Evolutionary conservation across 1,140 invertebrate species (phyloP).

Genomic region (Potamilus streckersoni): DNA sequence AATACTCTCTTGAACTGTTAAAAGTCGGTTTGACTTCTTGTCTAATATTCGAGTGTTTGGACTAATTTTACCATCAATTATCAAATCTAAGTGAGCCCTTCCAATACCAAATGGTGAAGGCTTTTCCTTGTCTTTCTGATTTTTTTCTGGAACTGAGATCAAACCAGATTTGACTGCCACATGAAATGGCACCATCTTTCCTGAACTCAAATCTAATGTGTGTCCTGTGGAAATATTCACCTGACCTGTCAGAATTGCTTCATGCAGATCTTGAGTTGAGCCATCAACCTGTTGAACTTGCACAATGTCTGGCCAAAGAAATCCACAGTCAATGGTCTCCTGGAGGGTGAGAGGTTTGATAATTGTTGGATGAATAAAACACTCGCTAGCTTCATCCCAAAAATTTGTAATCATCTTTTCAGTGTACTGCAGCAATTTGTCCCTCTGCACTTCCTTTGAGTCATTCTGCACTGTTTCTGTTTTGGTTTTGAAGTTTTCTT

Average conservation of each 20-base stretch:
- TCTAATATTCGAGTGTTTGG: constrained; percentile 36
- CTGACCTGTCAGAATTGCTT: constrained; percentile 53
- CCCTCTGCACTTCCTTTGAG: too few species aligned
- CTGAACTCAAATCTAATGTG: constrained; percentile 77
- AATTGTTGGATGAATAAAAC: constrained; percentile 78
- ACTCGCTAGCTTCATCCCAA: constrained; percentile 40
- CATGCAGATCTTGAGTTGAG: constrained; percentile 60
- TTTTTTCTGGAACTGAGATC: constrained; percentile 28
- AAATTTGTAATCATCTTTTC: constrained; percentile 56
- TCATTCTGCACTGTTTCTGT: too few species aligned
- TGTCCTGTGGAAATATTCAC: constrained; percentile 82
- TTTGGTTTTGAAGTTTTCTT: too few species aligned
- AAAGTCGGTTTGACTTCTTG: constrained; percentile 35
- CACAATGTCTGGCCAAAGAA: constrained; percentile 75
- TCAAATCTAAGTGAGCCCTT: constrained; percentile 4
- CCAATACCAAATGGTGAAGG: too few species aligned
- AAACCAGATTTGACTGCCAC: constrained; percentile 50
- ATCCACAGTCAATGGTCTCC: constrained; percentile 81
- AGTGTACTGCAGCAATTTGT: constrained; percentile 22
- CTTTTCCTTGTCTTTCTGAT: constrained; percentile 22
- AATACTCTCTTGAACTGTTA: constrained; percentile 36
- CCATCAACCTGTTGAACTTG: constrained; percentile 79
- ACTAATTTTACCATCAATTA: constrained; percentile 31
- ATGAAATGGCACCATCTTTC: constrained; percentile 41
- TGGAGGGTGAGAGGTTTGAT: constrained; percentile 78